Evolutionary conservation across 2,113 vertebrate species (phyloP), one percentile per base, ranked within the genome.

Genomic region (Nycticebus coucang): DNA sequence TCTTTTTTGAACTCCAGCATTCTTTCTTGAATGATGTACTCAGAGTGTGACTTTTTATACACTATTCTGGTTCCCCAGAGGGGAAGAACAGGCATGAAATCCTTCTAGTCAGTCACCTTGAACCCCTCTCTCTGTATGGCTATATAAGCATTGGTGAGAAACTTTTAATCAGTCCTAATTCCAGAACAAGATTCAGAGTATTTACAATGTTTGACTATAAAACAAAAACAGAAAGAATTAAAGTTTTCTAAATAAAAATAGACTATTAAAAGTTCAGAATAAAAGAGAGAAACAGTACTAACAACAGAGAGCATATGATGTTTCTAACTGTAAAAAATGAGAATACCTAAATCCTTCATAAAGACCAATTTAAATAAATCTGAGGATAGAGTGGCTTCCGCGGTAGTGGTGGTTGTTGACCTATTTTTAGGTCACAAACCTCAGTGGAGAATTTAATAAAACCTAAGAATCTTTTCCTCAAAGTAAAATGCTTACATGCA

Each of bases 301-400:
- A 9, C 77, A 86, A 64, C 41, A 33, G 13, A 5, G 12, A 69
- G 12, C 14, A 79, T 89, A 55, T 83, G 26, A 5, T n/a, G 2
- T 91, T 92, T 94, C 24, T 77, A 15, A n/a, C 26, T 64, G 10
- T 62, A 71, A 84, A 74, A 95, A 95, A 55, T 60, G 24, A 95
- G 14, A 28, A 85, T 92, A 59, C 7, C 1, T 2, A 78, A 57
- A 83, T 91, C 13, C 10, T 82, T 93, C 66, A 80, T 84, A 59
- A 92, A 80, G 88, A 13, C 11, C 57, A 93, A 87, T 55, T 75
- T 97, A 96, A 95, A 97, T 94, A 87, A 77, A 94, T 80, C 24
- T 94, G 7, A 79, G 24, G 22, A 45, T 93, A 66, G 37, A 68
- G 21, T 37, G 21, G 11, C 0, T 45, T 95, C 26, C 59, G 14